phyloP scores from a whole-genome alignment of 2,797 vertebrate species.

The Monodelphis domestica region DNA sequence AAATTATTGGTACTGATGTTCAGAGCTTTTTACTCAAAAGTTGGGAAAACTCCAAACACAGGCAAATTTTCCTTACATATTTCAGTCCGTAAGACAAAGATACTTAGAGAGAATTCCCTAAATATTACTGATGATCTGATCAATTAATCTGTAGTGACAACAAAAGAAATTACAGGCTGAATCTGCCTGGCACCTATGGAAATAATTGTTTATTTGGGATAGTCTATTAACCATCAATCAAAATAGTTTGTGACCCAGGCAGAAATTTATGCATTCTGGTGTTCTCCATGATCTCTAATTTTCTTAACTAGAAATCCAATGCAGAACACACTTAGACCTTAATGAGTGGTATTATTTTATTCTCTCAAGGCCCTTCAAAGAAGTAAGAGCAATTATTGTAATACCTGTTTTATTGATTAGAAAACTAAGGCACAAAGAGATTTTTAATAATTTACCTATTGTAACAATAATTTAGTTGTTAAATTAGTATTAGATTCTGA shows the following conservation, averaged over 20 bases:
- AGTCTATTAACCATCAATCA: background rate
- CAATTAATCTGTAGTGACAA: background rate
- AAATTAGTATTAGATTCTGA: background rate
- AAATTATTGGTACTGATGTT: too few species aligned
- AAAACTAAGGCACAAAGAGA: background rate
- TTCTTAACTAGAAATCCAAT: constrained; percentile 28
- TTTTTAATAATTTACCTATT: background rate
- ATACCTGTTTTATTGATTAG: background rate
- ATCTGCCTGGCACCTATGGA: background rate
- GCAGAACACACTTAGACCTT: background rate
- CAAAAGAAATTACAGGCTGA: background rate
- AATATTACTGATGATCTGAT: background rate
- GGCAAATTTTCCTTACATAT: too few species aligned
- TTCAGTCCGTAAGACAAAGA: background rate
- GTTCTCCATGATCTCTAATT: constrained; percentile 12
- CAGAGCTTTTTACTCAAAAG: too few species aligned
- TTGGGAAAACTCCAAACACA: too few species aligned
- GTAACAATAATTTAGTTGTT: background rate
- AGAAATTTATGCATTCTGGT: background rate
- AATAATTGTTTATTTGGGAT: background rate
- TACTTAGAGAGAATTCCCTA: background rate
- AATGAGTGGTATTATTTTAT: background rate
- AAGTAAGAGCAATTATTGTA: background rate
- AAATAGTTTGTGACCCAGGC: background rate
- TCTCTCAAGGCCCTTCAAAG: background rate